Conservation (phyloP, 2,888 invertebrate species). For the Aporophyla nigra region DNA sequence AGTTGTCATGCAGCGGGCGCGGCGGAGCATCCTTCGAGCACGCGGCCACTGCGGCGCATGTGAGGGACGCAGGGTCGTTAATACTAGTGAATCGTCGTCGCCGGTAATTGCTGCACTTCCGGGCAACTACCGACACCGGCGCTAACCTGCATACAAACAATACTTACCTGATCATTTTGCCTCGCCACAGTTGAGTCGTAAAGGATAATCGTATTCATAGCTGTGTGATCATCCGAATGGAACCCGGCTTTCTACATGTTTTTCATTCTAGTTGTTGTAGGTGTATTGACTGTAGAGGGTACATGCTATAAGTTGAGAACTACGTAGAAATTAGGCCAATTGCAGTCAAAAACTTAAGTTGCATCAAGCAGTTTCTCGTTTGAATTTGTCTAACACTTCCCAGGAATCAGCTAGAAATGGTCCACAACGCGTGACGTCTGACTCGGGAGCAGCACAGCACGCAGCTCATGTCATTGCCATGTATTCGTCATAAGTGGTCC, state of each 20-base stretch:
- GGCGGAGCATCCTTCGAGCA: slow-evolving; percentile 4
- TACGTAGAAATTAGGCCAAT: not conserved
- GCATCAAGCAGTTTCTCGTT: not conserved
- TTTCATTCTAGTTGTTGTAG: slow-evolving; percentile 13
- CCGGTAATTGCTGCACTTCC: slow-evolving; percentile 62
- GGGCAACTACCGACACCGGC: slow-evolving; percentile 22
- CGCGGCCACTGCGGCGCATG: not conserved
- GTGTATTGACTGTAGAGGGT: not conserved
- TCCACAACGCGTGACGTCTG: not conserved
- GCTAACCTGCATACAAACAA: slow-evolving; percentile 45
- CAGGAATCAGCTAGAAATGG: not conserved
- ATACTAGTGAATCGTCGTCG: slow-evolving; percentile 23
- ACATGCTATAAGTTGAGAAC: not conserved
- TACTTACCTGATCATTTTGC: slow-evolving; percentile 4
- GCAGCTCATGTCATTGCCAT: not conserved
- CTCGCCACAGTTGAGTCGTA: not conserved
- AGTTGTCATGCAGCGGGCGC: slow-evolving; percentile 48
- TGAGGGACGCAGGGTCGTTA: not conserved
- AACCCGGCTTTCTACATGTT: not conserved
- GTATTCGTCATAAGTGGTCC: slow-evolving; percentile 21
- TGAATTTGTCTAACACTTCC: not conserved
- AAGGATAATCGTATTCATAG: slow-evolving; percentile 3
- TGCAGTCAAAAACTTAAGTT: slow-evolving; percentile 1
- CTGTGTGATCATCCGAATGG: not conserved
- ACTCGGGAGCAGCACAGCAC: not conserved